Percentiles rank a stretch among this genome's conserved stretches.
These are phyloP conservation scores for Mormyrus iriodes DNA, from an alignment of 2,113 vertebrate species.

Conservation along the genomic window DNA sequence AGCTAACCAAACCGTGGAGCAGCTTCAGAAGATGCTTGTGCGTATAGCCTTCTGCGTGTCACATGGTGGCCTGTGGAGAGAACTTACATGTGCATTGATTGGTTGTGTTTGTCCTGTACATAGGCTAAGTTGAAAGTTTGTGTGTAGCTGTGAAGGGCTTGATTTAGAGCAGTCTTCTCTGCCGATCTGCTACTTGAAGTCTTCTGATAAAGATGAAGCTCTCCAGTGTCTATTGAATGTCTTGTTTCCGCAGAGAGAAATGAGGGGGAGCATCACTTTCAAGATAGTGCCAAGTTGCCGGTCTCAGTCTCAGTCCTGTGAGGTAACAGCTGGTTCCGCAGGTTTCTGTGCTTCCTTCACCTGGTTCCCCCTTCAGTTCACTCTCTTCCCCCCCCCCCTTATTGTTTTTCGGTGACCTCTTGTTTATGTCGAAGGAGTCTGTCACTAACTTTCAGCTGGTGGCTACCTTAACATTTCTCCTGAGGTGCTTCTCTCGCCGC, in stretches of 20 bases:
- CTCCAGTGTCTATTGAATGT: constrained; percentile 44
- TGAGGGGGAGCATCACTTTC: constrained; percentile 97
- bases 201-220: not conserved
- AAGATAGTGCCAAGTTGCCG: constrained; percentile 97
- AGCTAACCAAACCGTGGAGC: constrained; percentile 96
- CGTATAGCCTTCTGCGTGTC: constrained; percentile 40
- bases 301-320: constrained; percentile 84
- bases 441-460: constrained; percentile 44
- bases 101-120: not conserved
- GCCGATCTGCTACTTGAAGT: too few relatives aligned
- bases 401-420: not conserved
- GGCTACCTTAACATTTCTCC: constrained; percentile 74
- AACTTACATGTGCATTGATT: not conserved
- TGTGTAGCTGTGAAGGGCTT: not conserved
- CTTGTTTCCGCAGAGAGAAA: constrained; percentile 76
- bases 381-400: not conserved
- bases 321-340: constrained; percentile 69
- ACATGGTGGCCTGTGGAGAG: too few relatives aligned
- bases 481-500: constrained; percentile 56
- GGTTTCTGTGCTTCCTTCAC: constrained; percentile 25
- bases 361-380: constrained; percentile 36
- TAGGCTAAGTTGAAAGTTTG: not conserved
- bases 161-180: not conserved
- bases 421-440: constrained; percentile 1
- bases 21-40: constrained; percentile 97